Percentiles rank a stretch among this genome's conserved stretches.
Evolutionary conservation across 2,888 invertebrate species (phyloP).

Genomic region (Xanthorhoe spadicearia): DNA sequence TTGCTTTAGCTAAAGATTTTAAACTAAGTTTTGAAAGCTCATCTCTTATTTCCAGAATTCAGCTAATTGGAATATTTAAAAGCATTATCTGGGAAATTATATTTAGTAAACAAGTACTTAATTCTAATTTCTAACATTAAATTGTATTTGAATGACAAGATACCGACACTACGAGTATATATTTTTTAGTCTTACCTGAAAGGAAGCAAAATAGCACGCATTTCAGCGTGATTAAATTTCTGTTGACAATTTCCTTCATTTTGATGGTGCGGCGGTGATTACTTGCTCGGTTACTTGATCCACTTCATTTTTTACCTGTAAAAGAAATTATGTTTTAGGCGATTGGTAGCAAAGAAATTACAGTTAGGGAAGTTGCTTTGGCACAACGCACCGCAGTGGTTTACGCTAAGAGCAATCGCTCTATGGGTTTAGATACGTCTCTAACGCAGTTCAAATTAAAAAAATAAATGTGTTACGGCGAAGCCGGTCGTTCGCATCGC

Average conservation of each 20-base stretch:
- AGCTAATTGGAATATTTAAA: too few relatives aligned
- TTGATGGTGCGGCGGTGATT: slow-evolving; percentile 39
- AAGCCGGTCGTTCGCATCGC: too few relatives aligned
- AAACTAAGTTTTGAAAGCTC: background rate
- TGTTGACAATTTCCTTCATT: slow-evolving; percentile 84
- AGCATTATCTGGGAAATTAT: too few relatives aligned
- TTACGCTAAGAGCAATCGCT: too few relatives aligned
- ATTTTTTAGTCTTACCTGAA: slow-evolving; percentile 84
- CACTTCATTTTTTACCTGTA: slow-evolving; percentile 40
- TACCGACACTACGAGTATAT: too few relatives aligned
- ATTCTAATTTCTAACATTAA: too few relatives aligned
- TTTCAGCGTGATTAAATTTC: slow-evolving; percentile 91
- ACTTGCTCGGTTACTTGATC: slow-evolving; percentile 33
- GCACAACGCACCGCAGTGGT: background rate
- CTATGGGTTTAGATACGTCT: too few relatives aligned
- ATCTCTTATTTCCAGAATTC: background rate
- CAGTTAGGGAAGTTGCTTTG: slow-evolving; percentile 1
- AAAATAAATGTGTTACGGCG: too few relatives aligned
- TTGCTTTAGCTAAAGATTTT: background rate
- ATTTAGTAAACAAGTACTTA: too few relatives aligned
- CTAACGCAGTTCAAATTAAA: background rate
- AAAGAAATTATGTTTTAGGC: slow-evolving; percentile 28
- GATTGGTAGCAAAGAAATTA: background rate
- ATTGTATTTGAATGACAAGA: too few relatives aligned
- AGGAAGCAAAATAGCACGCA: slow-evolving; percentile 92